Evolutionary conservation across 2,888 invertebrate species (phyloP).

Genomic region (Synanthedon vespiformis): DNA sequence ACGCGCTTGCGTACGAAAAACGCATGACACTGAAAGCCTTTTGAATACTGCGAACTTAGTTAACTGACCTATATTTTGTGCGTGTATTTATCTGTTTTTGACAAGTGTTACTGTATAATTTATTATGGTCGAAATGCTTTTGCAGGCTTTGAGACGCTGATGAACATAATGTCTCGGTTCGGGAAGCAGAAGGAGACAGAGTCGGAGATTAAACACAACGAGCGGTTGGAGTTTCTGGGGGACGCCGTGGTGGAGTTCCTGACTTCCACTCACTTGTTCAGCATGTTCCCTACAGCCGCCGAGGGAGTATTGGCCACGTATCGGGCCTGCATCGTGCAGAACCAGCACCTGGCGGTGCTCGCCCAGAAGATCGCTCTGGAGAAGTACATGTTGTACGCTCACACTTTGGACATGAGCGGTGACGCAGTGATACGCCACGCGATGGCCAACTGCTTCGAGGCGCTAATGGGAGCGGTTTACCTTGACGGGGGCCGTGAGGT

Average conservation of each 20-base stretch:
- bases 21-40: too few species aligned
- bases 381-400: constrained; percentile 96
- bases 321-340: constrained; percentile 97
- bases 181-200: constrained; percentile 90
- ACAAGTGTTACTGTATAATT: too few species aligned
- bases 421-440: constrained; percentile 96
- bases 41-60: too few species aligned
- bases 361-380: constrained; percentile 91
- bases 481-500: constrained; percentile 91
- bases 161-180: constrained; percentile 97
- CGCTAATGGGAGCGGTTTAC: constrained; percentile 96
- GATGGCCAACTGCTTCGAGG: constrained; percentile 99
- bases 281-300: constrained; percentile 95
- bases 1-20: too few species aligned
- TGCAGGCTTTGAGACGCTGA: constrained; percentile 91
- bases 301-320: constrained; percentile 98
- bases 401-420: constrained; percentile 97
- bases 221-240: constrained; percentile 96
- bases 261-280: constrained; percentile 95
- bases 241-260: constrained; percentile 99
- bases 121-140: neutral
- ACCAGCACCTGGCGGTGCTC: constrained; percentile 94
- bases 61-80: too few species aligned
- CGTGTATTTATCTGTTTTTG: too few species aligned
- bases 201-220: constrained; percentile 95